A percentile compares a stretch with the other conserved stretches of the same genome.
These are phyloP conservation scores for Phoenicopterus ruber DNA, from an alignment of 2,113 vertebrate species.

Conservation along the genomic window DNA sequence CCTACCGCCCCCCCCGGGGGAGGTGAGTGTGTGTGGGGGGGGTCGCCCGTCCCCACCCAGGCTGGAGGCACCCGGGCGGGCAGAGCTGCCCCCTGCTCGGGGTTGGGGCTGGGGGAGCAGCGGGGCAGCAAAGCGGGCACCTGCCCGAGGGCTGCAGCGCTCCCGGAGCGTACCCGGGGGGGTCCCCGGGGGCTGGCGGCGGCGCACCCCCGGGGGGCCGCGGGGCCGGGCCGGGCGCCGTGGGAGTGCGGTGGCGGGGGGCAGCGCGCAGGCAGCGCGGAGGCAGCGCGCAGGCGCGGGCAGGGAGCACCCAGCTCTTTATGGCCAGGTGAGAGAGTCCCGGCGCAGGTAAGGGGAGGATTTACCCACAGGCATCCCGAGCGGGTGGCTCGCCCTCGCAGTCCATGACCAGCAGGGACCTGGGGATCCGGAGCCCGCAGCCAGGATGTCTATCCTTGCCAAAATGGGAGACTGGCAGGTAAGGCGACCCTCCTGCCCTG, in stretches of 20 bases:
- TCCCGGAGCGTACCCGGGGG: not conserved
- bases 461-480: conserved; percentile 98
- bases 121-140: not conserved
- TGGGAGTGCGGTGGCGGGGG: not conserved
- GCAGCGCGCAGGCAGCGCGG: conserved; percentile 43
- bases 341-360: conserved; percentile 84
- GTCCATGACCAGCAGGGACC: conserved; percentile 75
- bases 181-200: rapidly evolving
- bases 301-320: conserved; percentile 86
- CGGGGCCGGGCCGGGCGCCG: not conserved
- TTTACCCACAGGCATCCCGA: conserved; percentile 79
- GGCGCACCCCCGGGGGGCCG: not conserved
- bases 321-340: conserved; percentile 92
- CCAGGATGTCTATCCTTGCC: conserved; percentile 90
- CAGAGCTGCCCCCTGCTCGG: not conserved
- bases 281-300: conserved; percentile 89
- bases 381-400: conserved; percentile 75
- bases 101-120: not conserved
- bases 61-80: not conserved
- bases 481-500: conserved; percentile 50
- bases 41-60: rapidly evolving
- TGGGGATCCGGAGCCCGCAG: conserved; percentile 53
- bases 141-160: not conserved
- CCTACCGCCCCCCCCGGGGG: no score
- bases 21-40: not conserved